phyloP scores from a whole-genome alignment of 1,140 invertebrate genomes.

The Drosophila paulistorum region DNA sequence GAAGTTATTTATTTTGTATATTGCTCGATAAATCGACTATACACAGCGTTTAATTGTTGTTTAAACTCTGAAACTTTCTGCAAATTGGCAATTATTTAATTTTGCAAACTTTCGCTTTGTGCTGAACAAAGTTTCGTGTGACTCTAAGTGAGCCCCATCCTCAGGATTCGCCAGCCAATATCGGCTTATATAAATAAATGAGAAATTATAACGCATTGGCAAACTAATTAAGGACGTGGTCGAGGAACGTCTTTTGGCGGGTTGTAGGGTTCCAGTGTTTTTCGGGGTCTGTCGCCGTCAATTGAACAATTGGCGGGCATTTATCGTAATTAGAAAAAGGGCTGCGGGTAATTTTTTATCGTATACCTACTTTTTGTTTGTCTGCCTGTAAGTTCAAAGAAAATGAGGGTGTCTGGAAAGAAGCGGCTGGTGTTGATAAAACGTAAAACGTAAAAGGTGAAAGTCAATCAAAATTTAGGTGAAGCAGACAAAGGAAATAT shows the following conservation, averaged over 20 bases:
- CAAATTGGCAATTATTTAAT: constrained; percentile 62
- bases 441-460: too few species aligned
- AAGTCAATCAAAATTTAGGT: constrained; percentile 33
- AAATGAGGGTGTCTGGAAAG: neutral
- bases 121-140: constrained; percentile 26
- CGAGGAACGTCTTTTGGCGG: neutral
- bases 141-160: neutral
- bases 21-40: constrained; percentile 41
- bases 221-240: constrained; percentile 53
- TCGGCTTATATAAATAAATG: constrained; percentile 53
- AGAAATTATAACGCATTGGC: constrained; percentile 57
- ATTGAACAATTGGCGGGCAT: constrained; percentile 55
- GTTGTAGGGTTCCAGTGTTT: neutral
- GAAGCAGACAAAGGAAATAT: constrained; percentile 29
- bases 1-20: neutral
- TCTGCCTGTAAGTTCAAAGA: constrained; percentile 1
- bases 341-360: constrained; percentile 21
- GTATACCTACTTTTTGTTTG: constrained; percentile 25
- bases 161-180: neutral
- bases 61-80: constrained; percentile 54
- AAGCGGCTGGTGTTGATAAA: neutral
- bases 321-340: constrained; percentile 53
- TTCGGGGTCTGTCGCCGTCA: constrained; percentile 19
- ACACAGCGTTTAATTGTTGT: constrained; percentile 46
- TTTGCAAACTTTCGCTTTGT: constrained; percentile 45